phyloP scores from a whole-genome alignment of 2,888 invertebrate species.

The Eledone cirrhosa region DNA sequence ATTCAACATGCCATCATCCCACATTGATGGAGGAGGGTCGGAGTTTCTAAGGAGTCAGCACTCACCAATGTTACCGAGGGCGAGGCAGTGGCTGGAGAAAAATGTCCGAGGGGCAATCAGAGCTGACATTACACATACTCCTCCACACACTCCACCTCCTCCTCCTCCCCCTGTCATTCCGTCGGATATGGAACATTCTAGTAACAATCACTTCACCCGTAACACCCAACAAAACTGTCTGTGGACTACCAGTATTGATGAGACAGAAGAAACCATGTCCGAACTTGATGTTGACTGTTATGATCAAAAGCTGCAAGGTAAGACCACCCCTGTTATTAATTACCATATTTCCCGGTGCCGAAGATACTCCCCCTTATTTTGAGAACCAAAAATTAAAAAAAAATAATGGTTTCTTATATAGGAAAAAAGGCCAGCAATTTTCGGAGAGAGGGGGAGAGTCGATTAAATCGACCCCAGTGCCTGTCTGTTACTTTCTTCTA shows the following conservation, averaged over 20 bases:
- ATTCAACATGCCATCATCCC: constrained; percentile 25
- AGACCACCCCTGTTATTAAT: not conserved
- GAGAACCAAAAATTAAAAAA: too few relatives aligned
- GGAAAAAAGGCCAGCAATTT: too few relatives aligned
- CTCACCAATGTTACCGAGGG: constrained; percentile 14
- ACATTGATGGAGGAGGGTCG: constrained; percentile 20
- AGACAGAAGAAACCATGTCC: constrained; percentile 15
- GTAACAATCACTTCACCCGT: not conserved
- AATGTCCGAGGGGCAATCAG: constrained; percentile 16
- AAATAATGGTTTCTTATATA: too few relatives aligned
- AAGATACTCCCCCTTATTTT: too few relatives aligned
- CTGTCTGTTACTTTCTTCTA: too few relatives aligned
- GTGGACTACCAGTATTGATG: constrained; percentile 21
- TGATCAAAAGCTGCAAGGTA: constrained; percentile 8
- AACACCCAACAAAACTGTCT: not conserved
- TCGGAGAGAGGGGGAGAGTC: too few relatives aligned
- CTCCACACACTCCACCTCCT: not conserved
- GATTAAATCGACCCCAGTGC: too few relatives aligned
- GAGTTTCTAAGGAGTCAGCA: constrained; percentile 8
- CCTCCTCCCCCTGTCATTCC: too few relatives aligned
- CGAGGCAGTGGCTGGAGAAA: constrained; percentile 8
- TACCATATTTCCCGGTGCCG: too few relatives aligned
- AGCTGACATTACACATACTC: not conserved
- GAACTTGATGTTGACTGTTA: constrained; percentile 1
- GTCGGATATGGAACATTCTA: not conserved